A percentile compares a stretch with the other conserved stretches of the same genome.
These are phyloP conservation scores for Prionailurus viverrinus DNA, from an alignment of 2,113 vertebrate species.

Conservation along the genomic window DNA sequence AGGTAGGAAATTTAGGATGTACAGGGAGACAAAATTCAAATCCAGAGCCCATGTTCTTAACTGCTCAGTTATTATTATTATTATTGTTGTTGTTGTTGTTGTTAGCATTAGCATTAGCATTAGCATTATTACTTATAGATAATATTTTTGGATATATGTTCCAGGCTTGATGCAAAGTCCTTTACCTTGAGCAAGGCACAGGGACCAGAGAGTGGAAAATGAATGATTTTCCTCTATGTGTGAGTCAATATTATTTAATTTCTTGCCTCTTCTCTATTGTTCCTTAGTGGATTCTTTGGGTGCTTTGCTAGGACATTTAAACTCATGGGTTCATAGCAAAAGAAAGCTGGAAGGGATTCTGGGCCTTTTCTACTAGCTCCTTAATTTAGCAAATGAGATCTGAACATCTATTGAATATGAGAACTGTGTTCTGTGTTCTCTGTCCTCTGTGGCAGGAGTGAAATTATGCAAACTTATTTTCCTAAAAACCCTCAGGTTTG, in stretches of 20 bases:
- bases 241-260: not conserved
- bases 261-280: not conserved
- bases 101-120: not conserved
- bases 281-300: not conserved
- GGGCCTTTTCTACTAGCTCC: not conserved
- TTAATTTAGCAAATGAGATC: not conserved
- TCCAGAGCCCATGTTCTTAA: not conserved
- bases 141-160: not conserved
- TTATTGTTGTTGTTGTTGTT: not conserved
- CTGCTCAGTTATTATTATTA: not conserved
- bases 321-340: not conserved
- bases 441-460: not conserved
- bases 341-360: not conserved
- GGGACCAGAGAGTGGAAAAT: not conserved
- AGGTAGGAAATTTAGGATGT: not conserved
- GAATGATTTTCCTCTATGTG: not conserved
- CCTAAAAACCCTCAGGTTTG: not conserved
- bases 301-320: not conserved
- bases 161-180: not conserved
- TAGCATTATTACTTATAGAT: not conserved
- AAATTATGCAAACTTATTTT: conserved; percentile 25
- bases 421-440: not conserved
- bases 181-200: not conserved
- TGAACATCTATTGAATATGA: not conserved
- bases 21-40: not conserved